Percentiles rank a stretch among this genome's conserved stretches.
Evolutionary conservation across 2,888 invertebrate genomes (phyloP).

Genomic region (Cryptocephalus primarius): DNA sequence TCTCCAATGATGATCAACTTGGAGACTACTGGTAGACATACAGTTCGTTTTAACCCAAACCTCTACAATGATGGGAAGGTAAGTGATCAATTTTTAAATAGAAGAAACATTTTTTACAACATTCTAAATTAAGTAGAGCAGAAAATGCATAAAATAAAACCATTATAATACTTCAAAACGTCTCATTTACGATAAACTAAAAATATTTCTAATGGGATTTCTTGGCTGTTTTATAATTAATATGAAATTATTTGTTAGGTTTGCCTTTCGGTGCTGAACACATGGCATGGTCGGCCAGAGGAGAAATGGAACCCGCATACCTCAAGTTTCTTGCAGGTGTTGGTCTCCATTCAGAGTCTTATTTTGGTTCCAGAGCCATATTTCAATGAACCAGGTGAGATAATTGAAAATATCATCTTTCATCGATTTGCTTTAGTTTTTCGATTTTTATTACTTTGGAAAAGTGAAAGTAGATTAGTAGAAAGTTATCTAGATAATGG

Average conservation of each 20-base stretch:
- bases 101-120: background rate
- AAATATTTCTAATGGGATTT: too few relatives aligned
- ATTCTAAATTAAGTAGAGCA: too few relatives aligned
- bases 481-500: too few relatives aligned
- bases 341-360: constrained; percentile 86
- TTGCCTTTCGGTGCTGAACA: constrained; percentile 89
- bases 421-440: too few relatives aligned
- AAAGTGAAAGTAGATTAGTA: too few relatives aligned
- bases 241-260: constrained; percentile 32
- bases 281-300: constrained; percentile 93
- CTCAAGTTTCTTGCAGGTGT: constrained; percentile 84
- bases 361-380: constrained; percentile 89
- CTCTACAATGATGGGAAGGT: constrained; percentile 86
- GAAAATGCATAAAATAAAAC: too few relatives aligned
- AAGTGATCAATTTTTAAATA: background rate
- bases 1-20: constrained; percentile 85
- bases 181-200: too few relatives aligned
- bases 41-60: constrained; percentile 87
- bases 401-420: too few relatives aligned
- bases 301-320: constrained; percentile 97
- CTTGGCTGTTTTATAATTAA: too few relatives aligned
- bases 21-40: constrained; percentile 81
- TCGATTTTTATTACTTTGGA: too few relatives aligned
- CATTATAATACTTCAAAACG: too few relatives aligned
- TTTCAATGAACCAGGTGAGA: constrained; percentile 82